A percentile compares a stretch with the other conserved stretches of the same genome.
Conservation (phyloP, 1,140 invertebrate species). For the Caerostris extrusa region DNA sequence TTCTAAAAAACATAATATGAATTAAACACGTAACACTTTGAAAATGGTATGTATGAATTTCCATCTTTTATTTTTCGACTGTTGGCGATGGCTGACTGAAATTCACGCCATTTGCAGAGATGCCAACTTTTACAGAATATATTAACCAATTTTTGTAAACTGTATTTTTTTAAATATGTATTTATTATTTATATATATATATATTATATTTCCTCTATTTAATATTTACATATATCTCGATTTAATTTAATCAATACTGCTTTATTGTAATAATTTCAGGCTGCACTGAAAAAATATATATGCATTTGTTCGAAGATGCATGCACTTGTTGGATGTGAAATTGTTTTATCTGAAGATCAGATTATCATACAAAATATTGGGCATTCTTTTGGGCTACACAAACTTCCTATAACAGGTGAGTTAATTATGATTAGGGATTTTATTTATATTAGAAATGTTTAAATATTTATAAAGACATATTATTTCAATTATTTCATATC, state of each 20-base stretch:
- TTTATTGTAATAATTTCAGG: conserved; percentile 16
- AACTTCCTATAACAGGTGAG: conserved; percentile 64
- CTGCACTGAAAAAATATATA: conserved; percentile 70
- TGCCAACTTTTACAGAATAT: not conserved
- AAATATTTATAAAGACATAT: too few species aligned
- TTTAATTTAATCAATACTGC: too few species aligned
- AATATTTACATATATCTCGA: too few species aligned
- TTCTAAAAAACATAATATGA: too few species aligned
- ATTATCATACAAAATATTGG: conserved; percentile 68
- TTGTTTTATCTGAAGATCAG: conserved; percentile 30
- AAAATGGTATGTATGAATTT: not conserved
- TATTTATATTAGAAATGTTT: too few species aligned
- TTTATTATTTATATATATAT: too few species aligned
- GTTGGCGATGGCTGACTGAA: not conserved
- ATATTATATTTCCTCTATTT: too few species aligned
- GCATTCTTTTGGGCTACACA: conserved; percentile 60
- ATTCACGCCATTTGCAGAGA: not conserved
- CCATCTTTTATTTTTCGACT: not conserved
- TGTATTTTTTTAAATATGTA: too few species aligned
- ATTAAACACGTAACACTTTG: too few species aligned
- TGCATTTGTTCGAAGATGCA: conserved; percentile 50
- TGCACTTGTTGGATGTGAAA: conserved; percentile 67
- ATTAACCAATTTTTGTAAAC: not conserved
- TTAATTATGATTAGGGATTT: not conserved
- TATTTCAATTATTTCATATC: too few species aligned